A percentile compares a stretch with the other conserved stretches of the same genome.
Evolutionary conservation across 1,140 invertebrate genomes (phyloP).

Genomic region (Calephelis nemesis): DNA sequence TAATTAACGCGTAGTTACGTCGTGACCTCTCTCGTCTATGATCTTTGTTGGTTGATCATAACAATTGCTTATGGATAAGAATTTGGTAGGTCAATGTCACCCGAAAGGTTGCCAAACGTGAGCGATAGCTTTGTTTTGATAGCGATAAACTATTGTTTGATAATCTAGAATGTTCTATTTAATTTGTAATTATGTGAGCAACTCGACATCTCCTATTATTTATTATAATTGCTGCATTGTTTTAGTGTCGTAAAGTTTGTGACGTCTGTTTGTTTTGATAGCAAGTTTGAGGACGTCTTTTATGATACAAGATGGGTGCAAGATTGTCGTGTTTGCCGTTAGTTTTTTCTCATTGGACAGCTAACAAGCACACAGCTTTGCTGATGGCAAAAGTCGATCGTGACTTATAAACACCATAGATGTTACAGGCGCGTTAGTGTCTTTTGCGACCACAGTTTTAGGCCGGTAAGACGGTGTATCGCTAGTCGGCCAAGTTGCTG

Average conservation of each 20-base stretch:
- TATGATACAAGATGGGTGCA: too few species aligned
- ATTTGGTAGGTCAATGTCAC: slow-evolving; percentile 26
- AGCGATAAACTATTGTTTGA: slow-evolving; percentile 13
- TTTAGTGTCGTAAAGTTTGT: not conserved
- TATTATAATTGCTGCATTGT: slow-evolving; percentile 8
- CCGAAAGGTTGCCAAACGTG: slow-evolving; percentile 7
- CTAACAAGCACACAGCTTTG: too few species aligned
- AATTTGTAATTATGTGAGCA: not conserved
- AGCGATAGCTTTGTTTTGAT: slow-evolving; percentile 20
- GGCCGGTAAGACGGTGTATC: too few species aligned
- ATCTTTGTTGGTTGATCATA: slow-evolving; percentile 16
- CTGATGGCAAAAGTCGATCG: too few species aligned
- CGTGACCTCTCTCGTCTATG: slow-evolving; percentile 13
- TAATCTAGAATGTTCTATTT: slow-evolving; percentile 22
- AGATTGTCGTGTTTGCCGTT: too few species aligned
- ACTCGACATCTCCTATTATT: not conserved
- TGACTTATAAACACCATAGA: too few species aligned
- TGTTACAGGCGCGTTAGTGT: too few species aligned
- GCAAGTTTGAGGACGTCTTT: too few species aligned
- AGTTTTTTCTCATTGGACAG: too few species aligned
- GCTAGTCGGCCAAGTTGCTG: too few species aligned
- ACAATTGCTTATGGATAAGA: slow-evolving; percentile 21
- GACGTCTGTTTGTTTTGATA: too few species aligned
- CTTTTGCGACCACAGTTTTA: too few species aligned
- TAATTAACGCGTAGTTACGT: slow-evolving; percentile 14